Evolutionary conservation across 2,888 invertebrate species (phyloP).

Genomic region (Yponomeuta sedellus): DNA sequence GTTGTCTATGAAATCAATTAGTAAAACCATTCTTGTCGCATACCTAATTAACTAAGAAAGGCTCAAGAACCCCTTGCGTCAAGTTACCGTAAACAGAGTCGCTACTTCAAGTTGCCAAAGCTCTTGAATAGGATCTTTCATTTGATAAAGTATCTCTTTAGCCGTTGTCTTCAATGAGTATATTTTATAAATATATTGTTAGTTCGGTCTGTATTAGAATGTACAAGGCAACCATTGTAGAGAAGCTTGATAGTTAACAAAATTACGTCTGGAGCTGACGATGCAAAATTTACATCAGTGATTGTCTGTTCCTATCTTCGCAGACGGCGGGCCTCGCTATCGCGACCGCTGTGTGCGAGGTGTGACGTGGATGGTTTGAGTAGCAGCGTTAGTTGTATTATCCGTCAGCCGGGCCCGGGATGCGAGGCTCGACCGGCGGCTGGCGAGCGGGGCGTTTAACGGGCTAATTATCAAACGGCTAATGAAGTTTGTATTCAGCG

Average conservation of each 20-base stretch:
- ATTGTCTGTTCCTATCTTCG: background rate
- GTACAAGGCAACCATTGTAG: background rate
- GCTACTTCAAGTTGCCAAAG: constrained; percentile 9
- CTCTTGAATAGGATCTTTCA: constrained; percentile 3
- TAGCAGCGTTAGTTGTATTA: constrained; percentile 12
- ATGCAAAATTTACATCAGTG: constrained; percentile 5
- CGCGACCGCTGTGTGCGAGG: background rate
- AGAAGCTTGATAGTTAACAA: background rate
- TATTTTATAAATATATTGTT: background rate
- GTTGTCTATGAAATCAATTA: background rate
- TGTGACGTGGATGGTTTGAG: background rate
- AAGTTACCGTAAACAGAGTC: background rate
- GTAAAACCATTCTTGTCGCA: background rate
- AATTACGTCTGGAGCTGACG: background rate
- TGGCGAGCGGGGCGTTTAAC: constrained; percentile 70
- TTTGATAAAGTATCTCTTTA: background rate
- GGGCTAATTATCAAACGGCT: constrained; percentile 77
- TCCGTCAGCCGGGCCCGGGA: constrained; percentile 13
- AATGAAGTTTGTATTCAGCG: constrained; percentile 77
- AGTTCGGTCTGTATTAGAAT: background rate
- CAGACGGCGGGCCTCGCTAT: background rate
- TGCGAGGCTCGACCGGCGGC: constrained; percentile 48
- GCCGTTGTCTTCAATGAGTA: background rate
- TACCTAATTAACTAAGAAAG: background rate
- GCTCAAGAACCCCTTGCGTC: background rate